These are phyloP conservation scores for Trissolcus basalis DNA, from an alignment of 1,140 invertebrate species.

Conservation along the genomic window DNA sequence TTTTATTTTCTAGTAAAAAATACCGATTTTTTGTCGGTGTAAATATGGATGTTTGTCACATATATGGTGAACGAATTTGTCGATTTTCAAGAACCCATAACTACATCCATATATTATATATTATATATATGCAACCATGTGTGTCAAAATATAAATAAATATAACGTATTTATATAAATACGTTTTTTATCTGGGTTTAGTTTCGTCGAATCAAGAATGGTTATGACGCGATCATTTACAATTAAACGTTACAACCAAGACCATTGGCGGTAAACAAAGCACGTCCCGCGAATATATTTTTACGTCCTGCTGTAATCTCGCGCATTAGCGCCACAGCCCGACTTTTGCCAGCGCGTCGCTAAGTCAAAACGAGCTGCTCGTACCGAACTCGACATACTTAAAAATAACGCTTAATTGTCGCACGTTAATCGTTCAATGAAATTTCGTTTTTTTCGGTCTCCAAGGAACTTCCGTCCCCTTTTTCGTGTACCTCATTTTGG, in stretches of 20 bases:
- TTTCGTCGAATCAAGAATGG: conserved; percentile 9
- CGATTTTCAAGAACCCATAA: too few relatives aligned
- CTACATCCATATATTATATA: too few relatives aligned
- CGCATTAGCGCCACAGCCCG: conserved; percentile 31
- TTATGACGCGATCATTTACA: conserved; percentile 26
- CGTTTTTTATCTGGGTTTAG: too few relatives aligned
- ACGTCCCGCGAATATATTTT: conserved; percentile 53
- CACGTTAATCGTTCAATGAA: conserved; percentile 15
- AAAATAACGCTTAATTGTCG: conserved; percentile 20
- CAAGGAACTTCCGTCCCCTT: too few relatives aligned
- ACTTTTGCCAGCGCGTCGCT: conserved; percentile 17
- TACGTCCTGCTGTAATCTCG: conserved; percentile 46
- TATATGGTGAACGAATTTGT: too few relatives aligned
- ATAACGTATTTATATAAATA: too few relatives aligned
- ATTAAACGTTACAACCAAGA: conserved; percentile 43
- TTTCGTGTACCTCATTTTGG: too few relatives aligned
- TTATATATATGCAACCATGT: too few relatives aligned
- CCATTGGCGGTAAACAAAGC: conserved; percentile 48
- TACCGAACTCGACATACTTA: conserved; percentile 31
- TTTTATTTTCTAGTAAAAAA: too few relatives aligned
- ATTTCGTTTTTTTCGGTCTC: neutral
- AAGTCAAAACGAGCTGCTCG: conserved; percentile 36
- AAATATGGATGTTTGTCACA: too few relatives aligned
- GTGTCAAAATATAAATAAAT: too few relatives aligned
- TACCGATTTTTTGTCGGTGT: too few relatives aligned